Percentiles rank a stretch among this genome's conserved stretches.
phyloP scores from a whole-genome alignment of 2,797 vertebrate species.

The Hippoglossus hippoglossus region DNA sequence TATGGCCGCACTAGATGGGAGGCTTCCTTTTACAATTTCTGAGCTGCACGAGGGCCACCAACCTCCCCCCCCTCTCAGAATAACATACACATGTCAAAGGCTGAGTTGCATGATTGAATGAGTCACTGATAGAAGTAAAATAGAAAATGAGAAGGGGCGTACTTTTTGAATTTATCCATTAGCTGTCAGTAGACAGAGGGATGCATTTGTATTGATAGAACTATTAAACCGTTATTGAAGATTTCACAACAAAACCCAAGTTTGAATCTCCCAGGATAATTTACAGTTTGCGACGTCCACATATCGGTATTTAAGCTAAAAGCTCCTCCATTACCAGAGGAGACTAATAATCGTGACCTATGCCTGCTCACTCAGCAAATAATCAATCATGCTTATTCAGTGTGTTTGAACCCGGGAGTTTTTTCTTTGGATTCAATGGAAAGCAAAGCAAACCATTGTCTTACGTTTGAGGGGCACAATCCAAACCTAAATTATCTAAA shows the following conservation, averaged over 20 bases:
- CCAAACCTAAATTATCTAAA: constrained; percentile 17
- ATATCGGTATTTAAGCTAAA: constrained; percentile 66
- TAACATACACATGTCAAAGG: constrained; percentile 55
- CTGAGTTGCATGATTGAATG: constrained; percentile 48
- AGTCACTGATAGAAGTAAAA: constrained; percentile 29
- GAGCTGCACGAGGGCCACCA: constrained; percentile 77
- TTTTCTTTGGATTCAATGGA: constrained; percentile 38
- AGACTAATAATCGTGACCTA: constrained; percentile 66
- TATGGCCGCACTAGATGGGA: constrained; percentile 84
- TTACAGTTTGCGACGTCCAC: constrained; percentile 40
- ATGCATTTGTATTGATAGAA: constrained; percentile 38
- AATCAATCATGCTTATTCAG: constrained; percentile 68
- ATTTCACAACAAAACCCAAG: constrained; percentile 44
- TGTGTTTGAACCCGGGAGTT: constrained; percentile 37
- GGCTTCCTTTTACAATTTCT: constrained; percentile 86
- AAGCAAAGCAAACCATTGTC: constrained; percentile 25
- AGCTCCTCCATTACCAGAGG: constrained; percentile 55
- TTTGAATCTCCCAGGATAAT: constrained; percentile 31
- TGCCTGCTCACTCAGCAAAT: constrained; percentile 64
- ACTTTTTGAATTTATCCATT: constrained; percentile 11
- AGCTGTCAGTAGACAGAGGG: constrained; percentile 22
- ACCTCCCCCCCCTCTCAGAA: constrained; percentile 38
- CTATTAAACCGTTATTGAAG: constrained; percentile 37
- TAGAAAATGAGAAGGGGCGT: constrained; percentile 9
- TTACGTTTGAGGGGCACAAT: neutral